Evolutionary conservation across 2,797 vertebrate species (phyloP), one percentile per base, ranked within the genome.

Genomic region (Rhyacichthys aspro): DNA sequence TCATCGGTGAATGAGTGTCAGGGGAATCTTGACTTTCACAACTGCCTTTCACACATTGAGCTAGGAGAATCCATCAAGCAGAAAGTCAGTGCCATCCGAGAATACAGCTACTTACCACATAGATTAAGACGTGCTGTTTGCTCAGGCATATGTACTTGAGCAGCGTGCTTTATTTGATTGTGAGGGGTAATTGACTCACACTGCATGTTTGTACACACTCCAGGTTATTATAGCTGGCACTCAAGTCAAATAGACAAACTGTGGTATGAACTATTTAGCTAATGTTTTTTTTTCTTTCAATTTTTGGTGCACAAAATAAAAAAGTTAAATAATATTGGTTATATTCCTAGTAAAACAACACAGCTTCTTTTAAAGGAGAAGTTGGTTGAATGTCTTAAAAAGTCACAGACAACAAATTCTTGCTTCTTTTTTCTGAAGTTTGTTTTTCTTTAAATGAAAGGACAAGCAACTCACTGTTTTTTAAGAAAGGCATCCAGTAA

Each of bases 1-100:
- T 92, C 86, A 89, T 82, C 8, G 54, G 53, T 67, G 87, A 88
- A 92, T 74, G 81, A 81, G 89, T 65, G 79, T 88, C 88, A 55
- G 66, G 90, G 88, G 90, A 90, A 78, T 80, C 63, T 77, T 58
- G 78, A 88, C 82, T 85, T 85, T 70, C 86, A 76, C 76, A 83
- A 80, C 86, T 79, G 86, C 82, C 88, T 85, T 90, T 88, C 84
- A 83, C 76, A 36, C 84, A 76, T 63, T n/a, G 72, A 79, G 81
- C 65, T 75, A 7, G 14, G 58, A 77, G 79, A 86, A 87, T 84
- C 78, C 79, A 75, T 88, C 76, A 88, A 63, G 52, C 56, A 47
- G 63, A 73, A 78, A 72, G 46, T 64, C 50, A 17, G 54, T n/a
- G 74, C 63, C 67, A 63, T 76, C 52, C 17, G 79, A 86, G 82